phyloP scores from a whole-genome alignment of 2,797 vertebrate species.

The Adrianichthys oophorus region DNA sequence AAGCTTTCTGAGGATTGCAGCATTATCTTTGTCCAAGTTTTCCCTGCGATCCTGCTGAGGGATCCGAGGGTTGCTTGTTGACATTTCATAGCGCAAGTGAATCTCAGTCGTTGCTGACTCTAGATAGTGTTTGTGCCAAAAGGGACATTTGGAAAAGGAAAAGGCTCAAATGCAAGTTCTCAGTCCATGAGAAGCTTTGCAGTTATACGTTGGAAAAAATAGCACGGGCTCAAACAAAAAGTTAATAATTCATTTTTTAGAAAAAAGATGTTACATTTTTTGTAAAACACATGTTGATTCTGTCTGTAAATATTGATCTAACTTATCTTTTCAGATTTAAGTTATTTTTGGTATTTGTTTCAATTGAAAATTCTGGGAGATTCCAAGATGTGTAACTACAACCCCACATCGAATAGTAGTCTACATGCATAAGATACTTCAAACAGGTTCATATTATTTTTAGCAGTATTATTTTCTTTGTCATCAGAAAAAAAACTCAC shows the following conservation, averaged over 20 bases:
- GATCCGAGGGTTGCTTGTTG: background rate
- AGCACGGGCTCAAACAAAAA: too few relatives aligned
- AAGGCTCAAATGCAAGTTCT: background rate
- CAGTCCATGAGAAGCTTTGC: background rate
- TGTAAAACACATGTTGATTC: too few relatives aligned
- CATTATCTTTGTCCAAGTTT: conserved; percentile 1
- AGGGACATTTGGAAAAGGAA: background rate
- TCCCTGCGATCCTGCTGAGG: background rate
- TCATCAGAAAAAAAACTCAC: too few relatives aligned
- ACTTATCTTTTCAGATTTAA: too few relatives aligned
- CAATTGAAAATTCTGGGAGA: too few relatives aligned
- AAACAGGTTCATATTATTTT: too few relatives aligned
- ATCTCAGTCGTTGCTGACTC: background rate
- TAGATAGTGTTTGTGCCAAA: background rate
- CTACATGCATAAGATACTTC: too few relatives aligned
- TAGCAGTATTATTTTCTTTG: too few relatives aligned
- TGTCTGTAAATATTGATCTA: too few relatives aligned
- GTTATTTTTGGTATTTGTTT: too few relatives aligned
- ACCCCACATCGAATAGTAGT: too few relatives aligned
- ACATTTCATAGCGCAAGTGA: background rate
- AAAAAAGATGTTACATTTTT: conserved; percentile 1
- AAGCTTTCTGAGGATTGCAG: conserved; percentile 1
- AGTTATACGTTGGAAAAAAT: background rate
- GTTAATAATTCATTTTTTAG: background rate
- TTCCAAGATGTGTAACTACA: too few relatives aligned